Conservation (phyloP, 2,888 invertebrate species). For the Micoletzkya japonica region DNA sequence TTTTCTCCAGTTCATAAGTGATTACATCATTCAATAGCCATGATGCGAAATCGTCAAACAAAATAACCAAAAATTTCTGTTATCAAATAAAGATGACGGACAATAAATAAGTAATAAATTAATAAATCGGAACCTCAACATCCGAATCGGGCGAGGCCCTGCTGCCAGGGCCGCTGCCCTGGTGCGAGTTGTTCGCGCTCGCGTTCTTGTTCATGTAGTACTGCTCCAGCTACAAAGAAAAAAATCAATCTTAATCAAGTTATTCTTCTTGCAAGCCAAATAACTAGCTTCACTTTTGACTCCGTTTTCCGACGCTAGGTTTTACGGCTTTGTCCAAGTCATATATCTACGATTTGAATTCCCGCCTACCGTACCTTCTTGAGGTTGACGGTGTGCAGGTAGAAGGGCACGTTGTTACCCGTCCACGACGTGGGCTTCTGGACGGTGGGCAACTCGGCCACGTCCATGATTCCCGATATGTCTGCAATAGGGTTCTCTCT, state of each 20-base stretch:
- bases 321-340: neutral
- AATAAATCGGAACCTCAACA: neutral
- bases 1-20: too few species aligned
- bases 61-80: too few species aligned
- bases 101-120: neutral
- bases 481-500: conserved; percentile 70
- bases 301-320: too few species aligned
- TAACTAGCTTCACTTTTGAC: too few species aligned
- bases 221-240: conserved; percentile 27
- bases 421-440: conserved; percentile 98
- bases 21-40: too few species aligned
- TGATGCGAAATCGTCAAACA: too few species aligned
- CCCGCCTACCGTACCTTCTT: conserved; percentile 72
- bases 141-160: neutral
- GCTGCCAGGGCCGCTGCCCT: neutral
- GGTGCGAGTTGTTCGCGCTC: neutral
- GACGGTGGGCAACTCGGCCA: conserved; percentile 90
- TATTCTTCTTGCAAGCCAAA: neutral
- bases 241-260: neutral
- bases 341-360: neutral
- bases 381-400: conserved; percentile 94
- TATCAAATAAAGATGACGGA: too few species aligned
- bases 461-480: conserved; percentile 98
- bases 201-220: conserved; percentile 27
- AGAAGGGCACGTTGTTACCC: conserved; percentile 96